These are phyloP conservation scores for Enteromius afrohamiltoni DNA, from an alignment of 2,797 vertebrate genomes.

Conservation along the genomic window DNA sequence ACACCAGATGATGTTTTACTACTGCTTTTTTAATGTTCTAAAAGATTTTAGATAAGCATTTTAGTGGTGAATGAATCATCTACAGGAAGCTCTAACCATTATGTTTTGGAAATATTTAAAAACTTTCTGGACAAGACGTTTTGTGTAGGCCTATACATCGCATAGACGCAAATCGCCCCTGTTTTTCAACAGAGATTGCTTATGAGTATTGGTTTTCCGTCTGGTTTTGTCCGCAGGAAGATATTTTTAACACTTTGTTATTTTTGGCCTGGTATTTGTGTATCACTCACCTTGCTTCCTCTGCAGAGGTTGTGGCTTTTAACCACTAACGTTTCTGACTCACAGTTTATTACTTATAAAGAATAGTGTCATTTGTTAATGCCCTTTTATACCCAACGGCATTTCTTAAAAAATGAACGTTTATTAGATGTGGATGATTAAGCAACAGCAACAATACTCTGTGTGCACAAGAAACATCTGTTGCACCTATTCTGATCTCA, in stretches of 20 bases:
- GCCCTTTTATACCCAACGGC: neutral
- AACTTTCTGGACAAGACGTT: neutral
- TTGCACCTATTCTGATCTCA: neutral
- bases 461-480: neutral
- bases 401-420: neutral
- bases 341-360: conserved; percentile 24
- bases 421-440: neutral
- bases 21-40: neutral
- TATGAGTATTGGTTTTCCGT: conserved; percentile 53
- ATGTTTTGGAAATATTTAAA: neutral
- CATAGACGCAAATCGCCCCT: conserved; percentile 21
- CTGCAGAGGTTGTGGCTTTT: conserved; percentile 53
- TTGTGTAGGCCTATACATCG: neutral
- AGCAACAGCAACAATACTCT: neutral
- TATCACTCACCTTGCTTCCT: conserved; percentile 61
- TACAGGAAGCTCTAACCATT: neutral
- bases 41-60: neutral
- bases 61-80: conserved; percentile 11
- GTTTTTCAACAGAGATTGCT: conserved; percentile 24
- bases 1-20: neutral
- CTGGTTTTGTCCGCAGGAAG: conserved; percentile 61
- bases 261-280: conserved; percentile 66
- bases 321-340: conserved; percentile 30
- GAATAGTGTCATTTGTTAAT: neutral
- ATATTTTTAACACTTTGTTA: conserved; percentile 61